Conservation (phyloP, 2,888 invertebrate species). For the Brachycybe producta region DNA sequence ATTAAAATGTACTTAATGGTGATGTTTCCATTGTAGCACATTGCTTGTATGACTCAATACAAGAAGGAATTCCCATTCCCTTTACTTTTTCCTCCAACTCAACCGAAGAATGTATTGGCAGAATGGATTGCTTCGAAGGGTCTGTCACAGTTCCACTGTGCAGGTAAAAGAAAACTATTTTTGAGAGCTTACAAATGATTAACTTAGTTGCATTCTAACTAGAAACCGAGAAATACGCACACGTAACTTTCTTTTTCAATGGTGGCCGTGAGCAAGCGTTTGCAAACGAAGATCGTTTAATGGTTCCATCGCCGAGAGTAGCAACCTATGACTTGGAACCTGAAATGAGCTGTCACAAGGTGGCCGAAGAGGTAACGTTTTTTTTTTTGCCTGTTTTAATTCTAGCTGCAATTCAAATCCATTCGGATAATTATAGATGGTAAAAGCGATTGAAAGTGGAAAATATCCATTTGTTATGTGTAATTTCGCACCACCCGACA, state of each 20-base stretch:
- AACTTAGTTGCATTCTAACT: background rate
- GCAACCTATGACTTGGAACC: constrained; percentile 36
- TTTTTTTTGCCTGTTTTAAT: background rate
- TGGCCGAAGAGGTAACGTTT: constrained; percentile 30
- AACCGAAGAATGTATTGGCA: constrained; percentile 36
- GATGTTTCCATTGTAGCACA: constrained; percentile 10
- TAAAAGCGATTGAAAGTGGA: constrained; percentile 29
- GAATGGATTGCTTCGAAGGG: constrained; percentile 33
- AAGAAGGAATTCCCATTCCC: constrained; percentile 36
- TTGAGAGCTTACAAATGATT: background rate
- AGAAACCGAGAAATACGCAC: constrained; percentile 38
- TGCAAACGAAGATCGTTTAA: constrained; percentile 30
- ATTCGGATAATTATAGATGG: constrained; percentile 24
- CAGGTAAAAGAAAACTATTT: constrained; percentile 26
- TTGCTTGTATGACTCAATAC: constrained; percentile 34
- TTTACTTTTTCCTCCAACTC: constrained; percentile 34
- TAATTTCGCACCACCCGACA: constrained; percentile 39
- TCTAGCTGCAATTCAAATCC: background rate
- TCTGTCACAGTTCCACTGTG: constrained; percentile 35
- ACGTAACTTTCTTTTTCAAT: constrained; percentile 40
- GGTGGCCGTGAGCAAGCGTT: constrained; percentile 36
- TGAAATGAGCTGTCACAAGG: constrained; percentile 34
- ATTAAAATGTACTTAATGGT: background rate
- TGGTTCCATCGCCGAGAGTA: constrained; percentile 38
- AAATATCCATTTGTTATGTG: constrained; percentile 37